These are phyloP conservation scores for Empis livida DNA, from an alignment of 2,888 invertebrate species.

Conservation along the genomic window DNA sequence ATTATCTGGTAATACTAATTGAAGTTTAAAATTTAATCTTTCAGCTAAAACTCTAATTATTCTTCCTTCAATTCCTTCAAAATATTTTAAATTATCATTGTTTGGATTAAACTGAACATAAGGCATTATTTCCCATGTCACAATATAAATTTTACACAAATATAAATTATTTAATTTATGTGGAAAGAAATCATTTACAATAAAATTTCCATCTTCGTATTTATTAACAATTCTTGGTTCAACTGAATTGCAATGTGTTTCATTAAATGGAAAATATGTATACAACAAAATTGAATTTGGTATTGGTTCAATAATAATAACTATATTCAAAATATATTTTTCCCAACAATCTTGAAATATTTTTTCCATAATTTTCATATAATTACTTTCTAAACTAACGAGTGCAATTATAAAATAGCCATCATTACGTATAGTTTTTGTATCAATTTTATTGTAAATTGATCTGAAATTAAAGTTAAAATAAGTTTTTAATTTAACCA, in stretches of 20 bases:
- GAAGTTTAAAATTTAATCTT: conserved; percentile 20
- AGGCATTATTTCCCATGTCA: conserved; percentile 17
- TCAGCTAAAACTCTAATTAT: conserved; percentile 19
- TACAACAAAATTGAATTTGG: conserved; percentile 17
- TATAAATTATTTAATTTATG: conserved; percentile 20
- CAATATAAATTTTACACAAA: conserved; percentile 19
- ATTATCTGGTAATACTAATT: conserved; percentile 13
- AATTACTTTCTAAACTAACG: not conserved
- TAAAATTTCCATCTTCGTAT: conserved; percentile 15
- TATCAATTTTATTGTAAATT: not conserved
- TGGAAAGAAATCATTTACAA: conserved; percentile 17
- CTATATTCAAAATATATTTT: conserved; percentile 19
- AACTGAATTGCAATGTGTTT: conserved; percentile 14
- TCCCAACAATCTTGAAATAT: conserved; percentile 18
- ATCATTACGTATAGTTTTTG: not conserved
- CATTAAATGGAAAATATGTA: conserved; percentile 22
- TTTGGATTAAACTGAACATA: conserved; percentile 16
- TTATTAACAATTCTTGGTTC: conserved; percentile 18
- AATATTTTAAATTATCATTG: conserved; percentile 10
- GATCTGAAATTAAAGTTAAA: not conserved
- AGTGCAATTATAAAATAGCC: not conserved
- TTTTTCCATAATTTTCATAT: not conserved
- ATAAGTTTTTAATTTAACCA: no score
- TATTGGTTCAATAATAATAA: conserved; percentile 11
- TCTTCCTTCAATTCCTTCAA: conserved; percentile 24